phyloP scores from a whole-genome alignment of 2,888 invertebrate genomes.

The Caenorhabditis zanzibari region DNA sequence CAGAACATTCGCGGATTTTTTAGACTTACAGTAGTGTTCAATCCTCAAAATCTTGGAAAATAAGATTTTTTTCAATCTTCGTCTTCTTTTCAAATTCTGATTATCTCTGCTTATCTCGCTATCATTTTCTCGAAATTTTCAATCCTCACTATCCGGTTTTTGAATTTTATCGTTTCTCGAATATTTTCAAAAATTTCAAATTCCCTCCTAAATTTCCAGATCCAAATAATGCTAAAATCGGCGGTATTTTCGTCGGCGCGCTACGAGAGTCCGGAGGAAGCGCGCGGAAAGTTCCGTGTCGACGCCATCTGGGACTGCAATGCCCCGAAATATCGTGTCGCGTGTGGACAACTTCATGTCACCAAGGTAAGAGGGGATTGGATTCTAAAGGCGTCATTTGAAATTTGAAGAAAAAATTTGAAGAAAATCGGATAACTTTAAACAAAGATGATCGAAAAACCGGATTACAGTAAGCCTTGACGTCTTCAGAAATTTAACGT shows the following conservation, averaged over 20 bases:
- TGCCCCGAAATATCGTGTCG: conserved; percentile 80
- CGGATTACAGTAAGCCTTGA: too few relatives aligned
- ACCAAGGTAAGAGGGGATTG: conserved; percentile 72
- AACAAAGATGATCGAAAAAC: background rate
- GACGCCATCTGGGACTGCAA: conserved; percentile 81
- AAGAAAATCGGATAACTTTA: background rate
- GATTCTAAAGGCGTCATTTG: background rate
- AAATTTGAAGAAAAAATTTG: background rate
- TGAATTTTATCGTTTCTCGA: too few relatives aligned
- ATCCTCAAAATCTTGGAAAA: background rate
- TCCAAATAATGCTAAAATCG: conserved; percentile 29
- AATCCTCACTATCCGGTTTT: too few relatives aligned
- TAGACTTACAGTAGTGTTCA: too few relatives aligned
- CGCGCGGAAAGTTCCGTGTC: conserved; percentile 67
- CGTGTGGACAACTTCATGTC: conserved; percentile 80
- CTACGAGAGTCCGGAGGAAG: conserved; percentile 61
- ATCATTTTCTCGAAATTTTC: too few relatives aligned
- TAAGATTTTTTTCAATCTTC: too few relatives aligned
- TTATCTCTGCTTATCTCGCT: too few relatives aligned
- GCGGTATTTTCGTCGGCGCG: conserved; percentile 57
- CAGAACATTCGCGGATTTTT: too few relatives aligned
- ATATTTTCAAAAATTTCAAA: background rate
- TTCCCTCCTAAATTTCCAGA: conserved; percentile 19
- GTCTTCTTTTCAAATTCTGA: too few relatives aligned
- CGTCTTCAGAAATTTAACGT: too few relatives aligned